Evolutionary conservation across 2,888 invertebrate species (phyloP), one percentile per base, ranked within the genome.

Genomic region (Drosophila ezoana): DNA sequence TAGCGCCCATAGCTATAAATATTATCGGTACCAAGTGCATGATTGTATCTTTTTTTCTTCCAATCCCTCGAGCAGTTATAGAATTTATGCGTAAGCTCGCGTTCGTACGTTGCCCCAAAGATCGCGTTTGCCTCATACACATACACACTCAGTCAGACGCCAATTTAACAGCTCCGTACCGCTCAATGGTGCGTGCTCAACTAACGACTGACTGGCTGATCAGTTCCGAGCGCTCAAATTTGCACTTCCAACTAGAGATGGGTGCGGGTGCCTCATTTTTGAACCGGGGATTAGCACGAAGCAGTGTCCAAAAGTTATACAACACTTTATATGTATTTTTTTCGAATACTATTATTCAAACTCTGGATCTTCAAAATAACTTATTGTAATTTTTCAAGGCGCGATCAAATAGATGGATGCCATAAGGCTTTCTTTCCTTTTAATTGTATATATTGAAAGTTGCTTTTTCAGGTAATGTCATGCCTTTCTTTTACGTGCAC

Each of bases 131-230:
- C 20, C 20, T 20, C 20, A 28, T 40, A 33, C 32, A 11, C 32
- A n/a, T n/a, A n/a, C n/a, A 43, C 48, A 23, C 20, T 13, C 1
- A 3, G 10, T 11, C 59, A 32, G 11, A 38, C 35, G 33, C 54
- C 45, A 58, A 76, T 60, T 69, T 63, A 20, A 33, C 53, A 65
- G 58, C 60, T 66, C 81, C 69, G 76, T 53, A 48, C 74, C 61
- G 81, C 75, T 81, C 87, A 79, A 79, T 87, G 83, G 76, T 78
- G 60, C 68, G 67, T 76, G 69, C 71, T 61, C 75, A 70, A 89
- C 87, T 86, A 68, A 81, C 54, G 47, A 6, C 45, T 35, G 37
- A 18, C 53, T 32, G n/a, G 53, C 49, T 8, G 48, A 66, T 38
- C 44, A 43, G 20, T 20, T 44, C 3, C 14, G 57, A 59, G 40